A percentile compares a stretch with the other conserved stretches of the same genome.
These are phyloP conservation scores for Anguilla anguilla DNA, from an alignment of 2,797 vertebrate species.

Conservation along the genomic window DNA sequence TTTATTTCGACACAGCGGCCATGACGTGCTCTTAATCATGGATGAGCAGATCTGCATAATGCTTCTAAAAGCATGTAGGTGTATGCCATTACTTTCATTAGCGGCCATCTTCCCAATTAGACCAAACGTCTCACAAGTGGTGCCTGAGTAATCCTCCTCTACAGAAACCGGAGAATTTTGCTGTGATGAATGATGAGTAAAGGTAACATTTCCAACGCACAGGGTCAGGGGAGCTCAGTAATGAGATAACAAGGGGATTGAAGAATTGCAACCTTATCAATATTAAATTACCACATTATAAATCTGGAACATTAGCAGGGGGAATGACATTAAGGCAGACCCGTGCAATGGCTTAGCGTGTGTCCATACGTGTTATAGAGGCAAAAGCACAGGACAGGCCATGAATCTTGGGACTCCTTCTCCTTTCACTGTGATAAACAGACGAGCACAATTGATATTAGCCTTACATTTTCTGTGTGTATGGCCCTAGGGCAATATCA, in stretches of 20 bases:
- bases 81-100: conserved; percentile 22
- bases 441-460: not conserved
- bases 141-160: not conserved
- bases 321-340: conserved; percentile 30
- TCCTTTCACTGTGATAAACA: conserved; percentile 16
- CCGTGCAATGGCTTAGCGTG: conserved; percentile 9
- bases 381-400: conserved; percentile 9
- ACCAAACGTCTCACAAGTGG: not conserved
- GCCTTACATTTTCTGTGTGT: not conserved
- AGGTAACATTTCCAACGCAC: not conserved
- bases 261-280: conserved; percentile 37
- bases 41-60: not conserved
- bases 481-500: not conserved
- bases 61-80: conserved; percentile 2
- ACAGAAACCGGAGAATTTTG: not conserved
- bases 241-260: conserved; percentile 33
- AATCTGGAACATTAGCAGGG: conserved; percentile 35
- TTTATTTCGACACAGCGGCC: not conserved
- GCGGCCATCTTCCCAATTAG: not conserved
- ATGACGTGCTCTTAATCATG: not conserved
- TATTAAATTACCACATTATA: conserved; percentile 39
- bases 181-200: not conserved
- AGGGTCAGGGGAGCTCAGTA: conserved; percentile 23
- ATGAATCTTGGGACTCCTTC: not conserved
- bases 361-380: conserved; percentile 12